phyloP scores from a whole-genome alignment of 2,888 invertebrate genomes.

The Caenorhabditis plicata region DNA sequence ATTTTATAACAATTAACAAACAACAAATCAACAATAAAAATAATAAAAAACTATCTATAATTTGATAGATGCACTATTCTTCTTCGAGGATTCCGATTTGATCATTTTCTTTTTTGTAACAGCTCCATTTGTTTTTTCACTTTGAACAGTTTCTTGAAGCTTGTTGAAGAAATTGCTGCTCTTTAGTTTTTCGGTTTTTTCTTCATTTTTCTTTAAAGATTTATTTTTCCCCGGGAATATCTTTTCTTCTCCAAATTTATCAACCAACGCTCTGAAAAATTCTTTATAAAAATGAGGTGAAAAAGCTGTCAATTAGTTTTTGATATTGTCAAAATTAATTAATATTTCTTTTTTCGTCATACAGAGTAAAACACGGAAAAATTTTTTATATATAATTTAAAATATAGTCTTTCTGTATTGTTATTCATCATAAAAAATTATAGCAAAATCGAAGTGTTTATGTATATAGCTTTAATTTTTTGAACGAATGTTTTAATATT shows the following conservation, averaged over 20 bases:
- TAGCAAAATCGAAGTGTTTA: no score
- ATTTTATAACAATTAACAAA: slow-evolving; percentile 5
- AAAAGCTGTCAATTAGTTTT: no score
- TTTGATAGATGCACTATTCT: slow-evolving; percentile 31
- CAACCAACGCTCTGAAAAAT: slow-evolving; percentile 26
- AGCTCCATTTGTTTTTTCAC: slow-evolving; percentile 29
- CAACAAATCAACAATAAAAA: slow-evolving; percentile 6
- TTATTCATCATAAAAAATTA: no score
- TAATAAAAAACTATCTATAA: slow-evolving; percentile 13
- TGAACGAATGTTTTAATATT: no score
- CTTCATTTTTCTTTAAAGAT: slow-evolving; percentile 17
- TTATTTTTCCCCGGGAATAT: slow-evolving; percentile 31
- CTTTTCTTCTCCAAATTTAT: slow-evolving; percentile 38
- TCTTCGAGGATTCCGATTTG: slow-evolving; percentile 27
- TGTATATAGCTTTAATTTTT: no score
- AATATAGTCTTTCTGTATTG: no score
- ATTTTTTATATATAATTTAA: no score
- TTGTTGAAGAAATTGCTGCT: slow-evolving; percentile 43
- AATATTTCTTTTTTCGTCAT: no score
- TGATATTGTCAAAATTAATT: no score
- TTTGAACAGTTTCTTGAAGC: slow-evolving; percentile 39
- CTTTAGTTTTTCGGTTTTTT: slow-evolving; percentile 18
- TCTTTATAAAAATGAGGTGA: no score
- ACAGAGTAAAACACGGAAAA: no score
- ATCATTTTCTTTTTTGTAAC: slow-evolving; percentile 37